phyloP scores from a whole-genome alignment of 92 coral and sea anemone genomes.

The Actinernus sp. region DNA sequence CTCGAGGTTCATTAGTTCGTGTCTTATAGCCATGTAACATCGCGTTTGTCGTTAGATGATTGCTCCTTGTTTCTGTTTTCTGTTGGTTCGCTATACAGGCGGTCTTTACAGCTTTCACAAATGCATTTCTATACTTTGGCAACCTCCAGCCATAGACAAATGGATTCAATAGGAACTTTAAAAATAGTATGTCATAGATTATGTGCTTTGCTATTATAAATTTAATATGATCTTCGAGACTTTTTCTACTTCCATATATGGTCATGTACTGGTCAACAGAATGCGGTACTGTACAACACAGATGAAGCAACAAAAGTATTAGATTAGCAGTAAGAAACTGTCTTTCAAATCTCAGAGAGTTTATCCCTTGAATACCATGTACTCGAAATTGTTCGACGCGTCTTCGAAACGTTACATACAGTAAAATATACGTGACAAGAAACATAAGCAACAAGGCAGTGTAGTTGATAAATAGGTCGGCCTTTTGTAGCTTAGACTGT shows the following conservation, averaged over 20 bases:
- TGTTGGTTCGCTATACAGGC: too few relatives aligned
- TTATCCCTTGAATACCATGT: neutral
- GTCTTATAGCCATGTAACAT: too few relatives aligned
- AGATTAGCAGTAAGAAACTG: neutral
- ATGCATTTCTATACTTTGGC: neutral
- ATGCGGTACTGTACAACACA: neutral
- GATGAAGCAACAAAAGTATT: neutral
- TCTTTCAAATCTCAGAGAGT: neutral
- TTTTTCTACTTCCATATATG: neutral
- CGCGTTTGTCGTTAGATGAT: too few relatives aligned
- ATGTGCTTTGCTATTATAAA: neutral
- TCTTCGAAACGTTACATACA: neutral
- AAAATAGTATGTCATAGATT: neutral
- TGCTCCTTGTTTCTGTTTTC: too few relatives aligned
- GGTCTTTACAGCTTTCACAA: neutral
- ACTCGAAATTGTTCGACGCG: neutral
- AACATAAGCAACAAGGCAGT: neutral
- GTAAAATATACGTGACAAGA: neutral
- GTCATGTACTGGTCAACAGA: neutral
- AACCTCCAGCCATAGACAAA: neutral
- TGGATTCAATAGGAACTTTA: neutral
- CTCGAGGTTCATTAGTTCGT: too few relatives aligned
- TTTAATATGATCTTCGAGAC: neutral
- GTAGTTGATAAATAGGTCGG: neutral
- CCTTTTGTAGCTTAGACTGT: neutral